A percentile compares a stretch with the other conserved stretches of the same genome.
phyloP scores from a whole-genome alignment of 2,797 vertebrate genomes.

The Protosalanx chinensis region DNA sequence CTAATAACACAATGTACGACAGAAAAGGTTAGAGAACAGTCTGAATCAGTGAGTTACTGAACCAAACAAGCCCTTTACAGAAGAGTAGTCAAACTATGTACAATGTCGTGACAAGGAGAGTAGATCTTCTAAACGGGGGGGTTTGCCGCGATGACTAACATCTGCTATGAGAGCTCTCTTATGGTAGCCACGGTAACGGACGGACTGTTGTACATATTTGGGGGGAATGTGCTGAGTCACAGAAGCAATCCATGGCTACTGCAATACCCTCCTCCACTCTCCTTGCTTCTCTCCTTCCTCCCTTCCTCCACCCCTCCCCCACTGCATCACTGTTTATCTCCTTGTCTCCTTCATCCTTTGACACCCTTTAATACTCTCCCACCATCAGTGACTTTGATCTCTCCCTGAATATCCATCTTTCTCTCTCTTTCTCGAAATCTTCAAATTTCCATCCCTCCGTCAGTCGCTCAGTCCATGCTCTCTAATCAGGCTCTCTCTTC shows the following conservation, averaged over 20 bases:
- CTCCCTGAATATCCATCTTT: slow-evolving; percentile 10
- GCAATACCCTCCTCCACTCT: slow-evolving; percentile 55
- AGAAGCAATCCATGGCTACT: slow-evolving; percentile 45
- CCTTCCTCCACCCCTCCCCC: slow-evolving; percentile 31
- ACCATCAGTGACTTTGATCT: background rate
- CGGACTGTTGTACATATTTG: slow-evolving; percentile 3
- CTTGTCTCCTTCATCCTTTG: slow-evolving; percentile 1
- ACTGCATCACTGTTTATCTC: slow-evolving; percentile 29
- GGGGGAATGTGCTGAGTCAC: slow-evolving; percentile 71
- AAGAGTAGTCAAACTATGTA: background rate
- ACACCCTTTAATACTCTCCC: background rate
- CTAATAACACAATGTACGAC: background rate
- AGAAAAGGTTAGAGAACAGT: too few relatives aligned
- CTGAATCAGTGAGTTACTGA: background rate
- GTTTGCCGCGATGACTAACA: slow-evolving; percentile 51
- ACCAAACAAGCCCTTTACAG: slow-evolving; percentile 7
- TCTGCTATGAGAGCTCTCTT: slow-evolving; percentile 12
- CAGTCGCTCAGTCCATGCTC: slow-evolving; percentile 38
- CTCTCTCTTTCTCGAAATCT: background rate
- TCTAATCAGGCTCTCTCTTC: slow-evolving; percentile 16
- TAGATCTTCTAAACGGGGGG: slow-evolving; percentile 25
- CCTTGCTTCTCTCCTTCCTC: slow-evolving; percentile 32
- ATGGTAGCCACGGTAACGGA: background rate
- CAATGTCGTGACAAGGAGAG: slow-evolving; percentile 33
- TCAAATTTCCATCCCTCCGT: slow-evolving; percentile 17